Evolutionary conservation across 2,888 invertebrate species (phyloP), one percentile per base, ranked within the genome.

Genomic region (Thymelicus lineola): DNA sequence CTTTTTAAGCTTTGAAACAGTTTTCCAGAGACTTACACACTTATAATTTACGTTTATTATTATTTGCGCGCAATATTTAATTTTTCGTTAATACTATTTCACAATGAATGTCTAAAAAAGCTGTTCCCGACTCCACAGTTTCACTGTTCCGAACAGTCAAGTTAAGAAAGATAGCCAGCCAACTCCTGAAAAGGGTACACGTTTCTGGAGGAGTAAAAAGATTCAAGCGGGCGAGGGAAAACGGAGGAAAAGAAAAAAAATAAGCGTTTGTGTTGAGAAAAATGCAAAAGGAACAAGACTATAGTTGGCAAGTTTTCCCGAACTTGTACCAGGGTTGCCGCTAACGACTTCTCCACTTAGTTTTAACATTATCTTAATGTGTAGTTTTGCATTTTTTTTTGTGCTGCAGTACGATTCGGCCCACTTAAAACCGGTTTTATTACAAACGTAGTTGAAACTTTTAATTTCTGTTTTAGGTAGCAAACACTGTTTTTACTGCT

Each of bases 181-280:
- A 90, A 90, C 91, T 92, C 87, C 87, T 91, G 91, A 90, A 91
- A 91, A 89, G 93, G 93, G 92, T 92, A 92, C 92, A 90, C 91
- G 90, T 90, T 91, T 88, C 90, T 81, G 81, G 82, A 78, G 79
- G 83, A 86, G 85, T 83, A 88, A 90, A 90, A 88, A 91, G 89
- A 92, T 91, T 90, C 88, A 81, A 83, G 80, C 80, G 80, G 78
- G 81, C 81, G 84, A 80, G 81, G 83, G 83, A 79, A 81, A 82
- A 78, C 78, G 77, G 76, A 74, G 60, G 74, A 80, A 77, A 80
- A 79, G 81, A 80, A 82, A 84, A 82, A 80, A 81, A 79, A 80
- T 77, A 80, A 83, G 79, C 81, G 85, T 86, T 85, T 83, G 82
- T 79, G 76, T 80, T 76, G 79, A 81, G 86, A 91, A 92, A 92